Conservation (phyloP, 2,113 vertebrate species). For the Leptobrachium leishanense region DNA sequence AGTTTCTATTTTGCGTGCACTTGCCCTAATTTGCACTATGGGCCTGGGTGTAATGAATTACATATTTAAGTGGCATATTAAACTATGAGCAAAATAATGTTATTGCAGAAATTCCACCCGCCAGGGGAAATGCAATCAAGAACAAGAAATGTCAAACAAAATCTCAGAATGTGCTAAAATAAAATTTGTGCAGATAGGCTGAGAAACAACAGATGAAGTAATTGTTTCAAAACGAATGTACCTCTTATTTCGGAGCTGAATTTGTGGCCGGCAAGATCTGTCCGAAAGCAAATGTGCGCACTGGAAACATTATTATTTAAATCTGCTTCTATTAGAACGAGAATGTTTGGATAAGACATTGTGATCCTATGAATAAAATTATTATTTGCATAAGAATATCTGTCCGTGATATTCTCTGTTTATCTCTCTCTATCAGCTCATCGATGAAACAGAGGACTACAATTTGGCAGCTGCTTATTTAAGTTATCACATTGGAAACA, state of each 20-base stretch:
- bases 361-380: too few species aligned
- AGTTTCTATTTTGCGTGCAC: too few species aligned
- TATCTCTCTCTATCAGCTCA: too few species aligned
- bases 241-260: background rate
- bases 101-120: slow-evolving; percentile 3
- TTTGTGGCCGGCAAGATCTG: background rate
- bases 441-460: too few species aligned
- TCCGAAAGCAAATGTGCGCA: background rate
- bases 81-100: slow-evolving; percentile 1
- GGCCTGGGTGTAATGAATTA: too few species aligned
- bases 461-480: too few species aligned
- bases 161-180: slow-evolving; percentile 6
- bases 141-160: slow-evolving; percentile 36
- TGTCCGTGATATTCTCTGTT: too few species aligned
- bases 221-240: background rate
- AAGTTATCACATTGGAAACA: too few species aligned
- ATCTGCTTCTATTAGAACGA: too few species aligned
- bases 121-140: background rate
- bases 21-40: too few species aligned
- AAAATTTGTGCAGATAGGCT: slow-evolving; percentile 13
- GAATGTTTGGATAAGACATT: too few species aligned
- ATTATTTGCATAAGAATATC: too few species aligned
- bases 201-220: slow-evolving; percentile 34
- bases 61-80: background rate
- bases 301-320: background rate